Evolutionary conservation across 2,888 invertebrate genomes (phyloP), one percentile per base, ranked within the genome.

Genomic region (Limenitis arthemis): DNA sequence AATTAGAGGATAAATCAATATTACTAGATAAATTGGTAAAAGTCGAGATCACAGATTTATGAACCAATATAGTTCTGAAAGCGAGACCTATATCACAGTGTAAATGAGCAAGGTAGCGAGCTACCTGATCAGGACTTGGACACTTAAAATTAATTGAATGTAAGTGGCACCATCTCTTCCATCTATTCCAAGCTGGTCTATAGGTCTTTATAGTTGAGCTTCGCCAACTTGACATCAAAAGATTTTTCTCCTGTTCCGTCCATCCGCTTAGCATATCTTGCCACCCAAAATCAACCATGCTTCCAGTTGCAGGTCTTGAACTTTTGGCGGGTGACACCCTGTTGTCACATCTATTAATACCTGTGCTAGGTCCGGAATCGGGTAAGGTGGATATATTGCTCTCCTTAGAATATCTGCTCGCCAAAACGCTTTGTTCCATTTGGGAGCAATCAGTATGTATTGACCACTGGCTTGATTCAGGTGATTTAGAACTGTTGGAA

Each of bases 231-330:
- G 38, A 52, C 7, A 46, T 51, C 41, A 65, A 47, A 0, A 61
- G 9, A 2, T 53, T 28, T 40, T 44, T 36, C 43, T 63, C 60
- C 6, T 50, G 44, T 34, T 8, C 28, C 2, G 55, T 36, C 62
- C 61, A 62, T 39, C 56, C 33, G 0, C 44, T 30, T 5, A 61
- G 20, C 11, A 55, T 28, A 7, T 54, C 40, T 1, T 44, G 29
- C 65, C 65, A 65, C 55, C 61, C 61, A 53, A 54, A 57, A 62
- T 38, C 47, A 51, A 56, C 64, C 61, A 62, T 5, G 57, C 64
- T 8, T 39, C 49, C 6, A 61, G 49, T 0, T 36, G 7, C n/a
- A 61, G 9, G 31, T 55, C 33, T n/a, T 42, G 41, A 8, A 54
- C 53, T 20, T 47, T 46, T 33, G 58, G 56, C 4, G 59, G 60